Evolutionary conservation across 2,113 vertebrate species (phyloP), one percentile per base, ranked within the genome.

Genomic region (Peromyscus maniculatus): DNA sequence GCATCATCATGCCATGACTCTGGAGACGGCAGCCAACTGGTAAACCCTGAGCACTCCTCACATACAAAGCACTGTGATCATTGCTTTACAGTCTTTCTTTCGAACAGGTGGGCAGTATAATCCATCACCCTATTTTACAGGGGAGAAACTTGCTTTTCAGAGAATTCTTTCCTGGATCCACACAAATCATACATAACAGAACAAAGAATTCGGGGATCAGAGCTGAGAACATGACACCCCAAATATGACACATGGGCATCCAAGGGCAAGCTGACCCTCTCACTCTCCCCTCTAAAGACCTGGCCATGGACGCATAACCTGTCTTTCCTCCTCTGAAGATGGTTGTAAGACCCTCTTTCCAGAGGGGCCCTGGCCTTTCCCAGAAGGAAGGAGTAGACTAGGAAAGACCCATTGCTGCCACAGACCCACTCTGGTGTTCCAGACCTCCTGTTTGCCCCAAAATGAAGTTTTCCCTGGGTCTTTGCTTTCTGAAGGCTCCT

Each of bases 1-100:
- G 4, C 17, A 28, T 43, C 1, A 26, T 75, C 39, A 15, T 31
- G 16, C 43, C 36, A 46, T 22, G 49, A 72, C 3, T n/a, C 36
- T 15, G 71, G 26, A 33, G 75, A 89, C 1, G 57, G 24, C 33
- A 84, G 79, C 33, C 17, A 46, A 46, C 33, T 39, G 78, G 9
- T 16, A 26, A 49, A 77, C 0, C 43, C 12, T 12, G 21, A 49
- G 66, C 0, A 49, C 5, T 72, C 36, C 66, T 26, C 43, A 19
- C 26, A 39, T 11, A 16, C 5, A 72, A 49, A n/a, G 11, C 80
- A n/a, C 31, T 64, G 19, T 52, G 52, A 43, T 87, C 67, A 95
- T 33, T 87, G 52, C 64, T 78, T 92, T 82, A 2, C 52, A 26
- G 21, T 72, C 74, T 77, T 80, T 86, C 91, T 91, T 83, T 96